Evolutionary conservation across 2,113 vertebrate genomes (phyloP), one percentile per base, ranked within the genome.

Genomic region (Saimiri boliviensis): DNA sequence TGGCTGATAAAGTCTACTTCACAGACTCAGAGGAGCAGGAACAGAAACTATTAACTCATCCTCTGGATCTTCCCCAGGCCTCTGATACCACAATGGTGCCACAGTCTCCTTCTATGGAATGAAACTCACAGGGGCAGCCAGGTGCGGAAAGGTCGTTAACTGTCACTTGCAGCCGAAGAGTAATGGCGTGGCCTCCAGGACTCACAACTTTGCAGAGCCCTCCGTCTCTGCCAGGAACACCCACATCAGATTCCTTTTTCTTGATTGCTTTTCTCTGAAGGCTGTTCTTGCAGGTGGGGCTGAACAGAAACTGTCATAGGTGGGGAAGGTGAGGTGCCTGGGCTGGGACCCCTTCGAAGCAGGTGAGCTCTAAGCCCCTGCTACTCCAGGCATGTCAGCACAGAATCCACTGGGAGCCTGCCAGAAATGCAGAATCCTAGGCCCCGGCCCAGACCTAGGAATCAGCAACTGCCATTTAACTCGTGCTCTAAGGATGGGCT

Each of bases 21-120:
- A 9, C 58, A 5, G 56, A 32, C 23, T 21, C 32, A 19, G 35
- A 40, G 37, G 10, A 52, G 56, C 47, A 27, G 7, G n/a, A 8
- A 54, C 11, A 30, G 47, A 54, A 66, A 23, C 0, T 52, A 54
- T 76, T 94, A 32, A 32, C 0, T 0, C 19, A 35, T 30, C 6
- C 68, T 40, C 21, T 58, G 86, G 54, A 37, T 89, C 11, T 9
- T 73, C 81, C 71, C 47, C 82, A 47, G 49, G 71, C 91, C 90
- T 91, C 79, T 27, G 8, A 20, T 63, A 16, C 5, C 60, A 49
- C 2, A 4, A 0, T 2, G 32, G 12, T 85, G 58, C 30, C 14
- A 13, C 76, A 90, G 21, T 52, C 85, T 70, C 35, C 68, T n/a
- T 76, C 58, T 42, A 9, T 11, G 20, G 13, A 25, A 7, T 54